These are phyloP conservation scores for Sternarchorhynchus goeldii DNA, from an alignment of 2,797 vertebrate genomes.

Conservation along the genomic window DNA sequence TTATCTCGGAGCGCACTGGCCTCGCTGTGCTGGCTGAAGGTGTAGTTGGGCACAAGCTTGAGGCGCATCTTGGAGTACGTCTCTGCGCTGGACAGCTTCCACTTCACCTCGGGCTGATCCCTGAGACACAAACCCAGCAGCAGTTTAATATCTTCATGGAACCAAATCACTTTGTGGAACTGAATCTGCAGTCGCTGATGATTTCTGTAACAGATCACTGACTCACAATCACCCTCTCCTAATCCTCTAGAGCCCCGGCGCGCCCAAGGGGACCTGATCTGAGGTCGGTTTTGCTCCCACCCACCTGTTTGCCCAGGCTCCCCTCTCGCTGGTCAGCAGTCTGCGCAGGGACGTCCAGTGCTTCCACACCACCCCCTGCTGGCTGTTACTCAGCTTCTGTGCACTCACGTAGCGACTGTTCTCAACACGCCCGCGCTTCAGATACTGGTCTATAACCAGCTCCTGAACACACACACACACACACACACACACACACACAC, in stretches of 20 bases:
- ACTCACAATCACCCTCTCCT: neutral
- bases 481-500: neutral
- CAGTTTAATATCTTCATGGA: too few species aligned
- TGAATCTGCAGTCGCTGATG: too few species aligned
- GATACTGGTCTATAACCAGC: constrained; percentile 80
- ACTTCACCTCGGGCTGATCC: constrained; percentile 77
- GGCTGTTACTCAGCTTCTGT: constrained; percentile 85
- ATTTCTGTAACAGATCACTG: too few species aligned
- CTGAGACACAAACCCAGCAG: constrained; percentile 47
- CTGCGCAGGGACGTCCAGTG: constrained; percentile 87
- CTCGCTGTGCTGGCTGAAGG: constrained; percentile 85
- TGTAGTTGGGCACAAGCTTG: constrained; percentile 92
- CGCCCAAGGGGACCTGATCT: constrained; percentile 4
- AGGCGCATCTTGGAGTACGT: constrained; percentile 96
- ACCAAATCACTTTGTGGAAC: too few species aligned
- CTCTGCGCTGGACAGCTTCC: constrained; percentile 90
- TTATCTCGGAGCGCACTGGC: constrained; percentile 95
- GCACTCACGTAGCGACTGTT: constrained; percentile 75
- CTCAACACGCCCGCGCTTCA: constrained; percentile 80
- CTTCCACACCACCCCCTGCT: constrained; percentile 83
- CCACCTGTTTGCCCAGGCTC: constrained; percentile 85
- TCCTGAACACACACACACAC: constrained; percentile 74
- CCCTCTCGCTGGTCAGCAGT: constrained; percentile 85
- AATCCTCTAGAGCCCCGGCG: too few species aligned
- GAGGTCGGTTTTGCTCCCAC: neutral